Base-by-base conservation (phyloP, 1,140 invertebrate genomes). In the Megalonaias nervosa region DNA sequence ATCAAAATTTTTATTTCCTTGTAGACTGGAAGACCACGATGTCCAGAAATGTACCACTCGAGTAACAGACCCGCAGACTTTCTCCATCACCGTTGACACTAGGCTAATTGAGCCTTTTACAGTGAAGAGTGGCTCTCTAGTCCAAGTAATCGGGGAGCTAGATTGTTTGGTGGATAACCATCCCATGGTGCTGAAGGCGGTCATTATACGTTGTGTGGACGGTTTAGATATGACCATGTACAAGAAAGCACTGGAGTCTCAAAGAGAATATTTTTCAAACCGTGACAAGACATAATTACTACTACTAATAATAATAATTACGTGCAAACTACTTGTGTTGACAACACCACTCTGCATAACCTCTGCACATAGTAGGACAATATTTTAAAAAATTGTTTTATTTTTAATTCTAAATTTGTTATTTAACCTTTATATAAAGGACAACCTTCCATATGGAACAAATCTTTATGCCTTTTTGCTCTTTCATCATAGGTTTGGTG, bases 131-230 rank as follows among this genome's bases (percentile, higher is more conserved):
- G 85, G 85, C 4, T 82, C 82, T 23, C 67, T 86, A 58, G 85
- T 87, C 70, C 82, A 86, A 60, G 62, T 86, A 59, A 82, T 87
- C 55, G 86, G 86, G 14, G 85, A 87, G 57, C 19, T 86, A 15
- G 79, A 80, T 26, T 55, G 11, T n/a, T 61, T 75, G 13, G 65
- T 55, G n/a, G 14, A n/a, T 0, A 56, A 74, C 15, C 23, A 58
- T 55, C 21, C 16, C 15, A n/a, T 79, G n/a, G 38, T 77, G 15
- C 67, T 87, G 31, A 77, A 76, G 23, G 85, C 85, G 5, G 58
- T 81, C 56, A 69, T 87, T 31, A 82, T 86, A 6, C 71, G 85
- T 9, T 84, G 82, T 79, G 82, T 85, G 16, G 86, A 87, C 62
- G 83, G 83, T 9, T 64, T 87, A 60, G 86, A 87, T 66, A 17